Evolutionary conservation across 1,140 invertebrate genomes (phyloP).

Genomic region (Drosophila sturtevanti): DNA sequence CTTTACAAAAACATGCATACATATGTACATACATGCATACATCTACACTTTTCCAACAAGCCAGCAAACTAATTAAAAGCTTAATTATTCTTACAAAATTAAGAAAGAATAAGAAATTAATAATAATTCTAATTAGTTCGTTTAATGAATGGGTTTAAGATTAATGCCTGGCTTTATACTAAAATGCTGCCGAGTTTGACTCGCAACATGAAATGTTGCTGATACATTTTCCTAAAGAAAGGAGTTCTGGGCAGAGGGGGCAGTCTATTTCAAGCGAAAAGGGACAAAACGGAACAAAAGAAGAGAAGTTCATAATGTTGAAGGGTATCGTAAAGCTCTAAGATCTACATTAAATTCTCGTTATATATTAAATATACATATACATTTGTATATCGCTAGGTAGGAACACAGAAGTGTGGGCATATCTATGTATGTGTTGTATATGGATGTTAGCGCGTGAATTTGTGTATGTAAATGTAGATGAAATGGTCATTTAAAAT

Average conservation of each 20-base stretch:
- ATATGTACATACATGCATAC: too few relatives aligned
- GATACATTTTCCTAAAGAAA: neutral
- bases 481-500: conserved; percentile 20
- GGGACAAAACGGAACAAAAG: neutral
- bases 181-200: neutral
- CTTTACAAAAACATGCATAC: too few relatives aligned
- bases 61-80: neutral
- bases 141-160: neutral
- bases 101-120: neutral
- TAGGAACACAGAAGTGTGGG: conserved; percentile 66
- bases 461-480: conserved; percentile 11
- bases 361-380: conserved; percentile 12
- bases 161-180: neutral
- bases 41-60: too few relatives aligned
- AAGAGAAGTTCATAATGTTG: neutral
- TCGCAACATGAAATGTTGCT: conserved; percentile 1
- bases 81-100: neutral
- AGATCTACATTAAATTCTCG: neutral
- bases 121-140: neutral
- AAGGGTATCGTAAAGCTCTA: neutral
- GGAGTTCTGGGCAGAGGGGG: too few relatives aligned
- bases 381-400: conserved; percentile 33
- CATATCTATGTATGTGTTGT: conserved; percentile 19
- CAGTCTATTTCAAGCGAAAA: neutral
- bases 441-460: conserved; percentile 21